phyloP scores from a whole-genome alignment of 2,888 invertebrate genomes.

The Octodonta nipae region DNA sequence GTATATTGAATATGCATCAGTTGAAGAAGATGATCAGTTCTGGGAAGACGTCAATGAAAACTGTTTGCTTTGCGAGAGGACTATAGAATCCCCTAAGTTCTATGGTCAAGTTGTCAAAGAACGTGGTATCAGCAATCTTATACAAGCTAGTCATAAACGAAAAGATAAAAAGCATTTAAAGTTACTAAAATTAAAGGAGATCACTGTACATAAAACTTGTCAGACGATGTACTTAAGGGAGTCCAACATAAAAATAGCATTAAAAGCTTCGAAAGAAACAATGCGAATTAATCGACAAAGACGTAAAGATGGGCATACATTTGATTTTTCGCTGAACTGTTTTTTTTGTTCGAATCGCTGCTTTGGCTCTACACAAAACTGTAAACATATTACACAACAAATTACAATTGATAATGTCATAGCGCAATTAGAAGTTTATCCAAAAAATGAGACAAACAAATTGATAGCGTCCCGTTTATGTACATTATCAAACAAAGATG shows the following conservation, averaged over 20 bases:
- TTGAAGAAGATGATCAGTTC: neutral
- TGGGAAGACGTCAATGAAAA: slow-evolving; percentile 1
- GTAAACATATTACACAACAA: neutral
- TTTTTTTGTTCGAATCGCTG: slow-evolving; percentile 1
- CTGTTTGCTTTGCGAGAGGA: neutral
- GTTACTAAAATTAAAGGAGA: neutral
- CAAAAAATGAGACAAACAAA: neutral
- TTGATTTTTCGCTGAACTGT: slow-evolving; percentile 1
- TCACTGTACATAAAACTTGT: neutral
- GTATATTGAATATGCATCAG: neutral
- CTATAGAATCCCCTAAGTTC: neutral
- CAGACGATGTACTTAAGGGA: neutral
- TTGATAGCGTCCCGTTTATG: neutral
- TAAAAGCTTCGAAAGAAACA: neutral
- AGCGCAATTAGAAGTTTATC: neutral
- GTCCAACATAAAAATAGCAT: neutral
- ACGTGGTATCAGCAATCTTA: neutral
- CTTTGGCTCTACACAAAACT: neutral
- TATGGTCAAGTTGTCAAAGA: slow-evolving; percentile 1
- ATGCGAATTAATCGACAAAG: neutral
- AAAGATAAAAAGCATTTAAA: neutral
- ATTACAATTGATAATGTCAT: neutral
- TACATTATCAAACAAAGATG: slow-evolving; percentile 1
- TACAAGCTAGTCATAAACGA: neutral
- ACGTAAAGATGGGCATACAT: neutral